phyloP scores from a whole-genome alignment of 2,888 invertebrate genomes.

The Capitulum mitella region DNA sequence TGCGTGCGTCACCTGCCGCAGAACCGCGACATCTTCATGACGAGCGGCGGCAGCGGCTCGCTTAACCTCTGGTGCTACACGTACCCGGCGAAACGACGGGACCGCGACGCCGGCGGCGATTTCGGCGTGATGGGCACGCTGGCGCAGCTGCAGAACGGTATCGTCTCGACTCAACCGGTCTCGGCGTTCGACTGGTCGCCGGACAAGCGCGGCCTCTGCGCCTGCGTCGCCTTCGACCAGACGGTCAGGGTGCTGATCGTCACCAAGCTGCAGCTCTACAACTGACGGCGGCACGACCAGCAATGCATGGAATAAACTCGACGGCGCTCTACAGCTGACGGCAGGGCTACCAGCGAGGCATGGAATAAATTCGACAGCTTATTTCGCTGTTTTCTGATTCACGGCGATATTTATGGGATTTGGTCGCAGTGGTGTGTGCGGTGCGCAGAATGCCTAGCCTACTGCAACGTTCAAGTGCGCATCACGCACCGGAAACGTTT shows the following conservation, averaged over 20 bases:
- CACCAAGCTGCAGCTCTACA: slow-evolving; percentile 58
- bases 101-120: slow-evolving; percentile 61
- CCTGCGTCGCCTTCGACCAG: slow-evolving; percentile 89
- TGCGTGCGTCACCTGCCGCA: slow-evolving; percentile 79
- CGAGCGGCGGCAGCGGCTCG: slow-evolving; percentile 84
- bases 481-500: no score
- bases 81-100: slow-evolving; percentile 70
- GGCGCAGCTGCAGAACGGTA: slow-evolving; percentile 66
- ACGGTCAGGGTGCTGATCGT: slow-evolving; percentile 74
- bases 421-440: no score
- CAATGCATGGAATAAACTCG: no score
- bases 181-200: slow-evolving; percentile 85
- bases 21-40: slow-evolving; percentile 84
- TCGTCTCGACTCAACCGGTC: slow-evolving; percentile 78
- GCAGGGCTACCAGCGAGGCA: no score
- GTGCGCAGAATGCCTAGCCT: no score
- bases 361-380: no score
- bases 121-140: slow-evolving; percentile 70
- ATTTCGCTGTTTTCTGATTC: no score
- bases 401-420: no score
- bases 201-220: slow-evolving; percentile 78
- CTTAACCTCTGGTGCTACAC: slow-evolving; percentile 88
- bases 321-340: no score
- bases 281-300: neutral
- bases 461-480: no score